phyloP scores from a whole-genome alignment of 2,113 vertebrate species.

The Athene cunicularia region DNA sequence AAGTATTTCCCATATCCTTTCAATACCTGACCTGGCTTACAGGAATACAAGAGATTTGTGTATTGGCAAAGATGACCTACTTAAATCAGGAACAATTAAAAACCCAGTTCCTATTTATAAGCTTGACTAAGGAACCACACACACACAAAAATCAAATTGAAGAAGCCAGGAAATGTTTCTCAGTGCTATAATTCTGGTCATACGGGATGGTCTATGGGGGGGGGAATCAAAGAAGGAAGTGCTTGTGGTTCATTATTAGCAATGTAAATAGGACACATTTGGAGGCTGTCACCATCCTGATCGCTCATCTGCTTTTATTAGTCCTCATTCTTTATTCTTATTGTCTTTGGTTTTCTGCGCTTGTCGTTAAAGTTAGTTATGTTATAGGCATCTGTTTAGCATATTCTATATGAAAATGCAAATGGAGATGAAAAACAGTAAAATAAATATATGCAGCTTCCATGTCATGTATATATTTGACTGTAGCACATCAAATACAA shows the following conservation, averaged over 20 bases:
- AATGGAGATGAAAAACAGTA: slow-evolving; percentile 17
- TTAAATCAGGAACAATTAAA: slow-evolving; percentile 61
- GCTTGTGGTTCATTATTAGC: slow-evolving; percentile 47
- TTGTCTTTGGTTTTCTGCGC: slow-evolving; percentile 26
- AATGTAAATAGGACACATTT: slow-evolving; percentile 63
- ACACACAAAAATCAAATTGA: not conserved
- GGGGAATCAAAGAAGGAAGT: not conserved
- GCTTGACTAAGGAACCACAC: not conserved
- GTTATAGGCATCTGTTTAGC: slow-evolving; percentile 57
- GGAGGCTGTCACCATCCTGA: slow-evolving; percentile 51
- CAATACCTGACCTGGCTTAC: not conserved
- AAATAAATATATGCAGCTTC: slow-evolving; percentile 57
- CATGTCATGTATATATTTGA: not conserved
- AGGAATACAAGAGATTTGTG: not conserved
- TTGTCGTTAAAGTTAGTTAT: slow-evolving; percentile 49
- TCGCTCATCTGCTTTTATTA: slow-evolving; percentile 60
- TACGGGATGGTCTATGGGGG: not conserved
- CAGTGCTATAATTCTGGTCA: slow-evolving; percentile 8
- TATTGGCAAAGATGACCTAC: slow-evolving; percentile 27
- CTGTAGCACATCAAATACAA: slow-evolving; percentile 30
- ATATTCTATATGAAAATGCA: slow-evolving; percentile 63
- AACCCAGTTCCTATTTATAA: slow-evolving; percentile 3
- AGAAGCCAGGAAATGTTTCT: slow-evolving; percentile 10
- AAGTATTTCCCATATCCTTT: not conserved
- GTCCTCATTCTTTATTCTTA: slow-evolving; percentile 60